Evolutionary conservation across 2,888 invertebrate genomes (phyloP).

Genomic region (Spicauda simplicius): DNA sequence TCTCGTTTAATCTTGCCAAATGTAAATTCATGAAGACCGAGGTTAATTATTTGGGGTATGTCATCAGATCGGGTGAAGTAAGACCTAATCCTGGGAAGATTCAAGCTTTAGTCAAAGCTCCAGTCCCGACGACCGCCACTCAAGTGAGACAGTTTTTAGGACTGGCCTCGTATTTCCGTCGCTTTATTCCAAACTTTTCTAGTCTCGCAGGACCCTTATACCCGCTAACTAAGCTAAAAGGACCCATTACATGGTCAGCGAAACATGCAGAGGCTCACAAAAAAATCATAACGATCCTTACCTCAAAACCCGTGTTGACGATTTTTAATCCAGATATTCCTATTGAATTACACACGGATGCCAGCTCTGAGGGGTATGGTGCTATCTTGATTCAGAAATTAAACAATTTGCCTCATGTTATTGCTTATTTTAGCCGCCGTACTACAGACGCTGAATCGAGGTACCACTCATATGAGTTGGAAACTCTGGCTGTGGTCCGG

Average conservation of each 20-base stretch:
- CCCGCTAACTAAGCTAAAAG: background rate
- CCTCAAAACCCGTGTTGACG: background rate
- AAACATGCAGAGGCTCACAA: background rate
- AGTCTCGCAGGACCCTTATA: background rate
- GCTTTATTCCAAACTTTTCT: background rate
- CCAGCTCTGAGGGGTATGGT: conserved; percentile 40
- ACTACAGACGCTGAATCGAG: background rate
- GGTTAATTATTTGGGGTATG: conserved; percentile 7
- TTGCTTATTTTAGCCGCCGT: background rate
- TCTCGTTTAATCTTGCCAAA: conserved; percentile 32
- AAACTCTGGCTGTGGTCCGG: too few relatives aligned
- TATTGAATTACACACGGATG: conserved; percentile 23
- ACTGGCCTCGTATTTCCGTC: background rate
- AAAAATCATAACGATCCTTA: background rate
- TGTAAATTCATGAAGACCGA: background rate
- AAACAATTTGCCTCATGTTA: background rate
- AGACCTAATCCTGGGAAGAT: conserved; percentile 7
- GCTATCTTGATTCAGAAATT: conserved; percentile 13
- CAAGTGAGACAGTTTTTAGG: background rate
- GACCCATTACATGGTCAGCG: background rate
- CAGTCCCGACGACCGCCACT: background rate
- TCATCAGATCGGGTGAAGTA: background rate
- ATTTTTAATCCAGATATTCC: background rate
- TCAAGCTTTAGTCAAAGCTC: background rate
- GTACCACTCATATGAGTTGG: too few relatives aligned